These are phyloP conservation scores for Thamnophis sirtalis DNA, from an alignment of 2,113 vertebrate species.

Conservation along the genomic window DNA sequence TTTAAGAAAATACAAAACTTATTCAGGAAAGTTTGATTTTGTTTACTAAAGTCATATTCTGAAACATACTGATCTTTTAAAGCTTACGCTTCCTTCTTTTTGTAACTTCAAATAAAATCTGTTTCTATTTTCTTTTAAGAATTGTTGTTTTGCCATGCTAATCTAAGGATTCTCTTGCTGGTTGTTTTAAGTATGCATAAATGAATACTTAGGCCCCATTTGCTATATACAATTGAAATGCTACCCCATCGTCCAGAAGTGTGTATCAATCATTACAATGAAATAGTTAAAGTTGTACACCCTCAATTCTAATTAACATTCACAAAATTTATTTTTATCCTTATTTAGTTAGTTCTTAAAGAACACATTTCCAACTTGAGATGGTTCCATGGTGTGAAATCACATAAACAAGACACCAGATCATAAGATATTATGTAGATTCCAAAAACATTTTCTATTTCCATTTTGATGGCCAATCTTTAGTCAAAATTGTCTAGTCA, in stretches of 20 bases:
- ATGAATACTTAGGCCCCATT: neutral
- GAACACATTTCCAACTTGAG: neutral
- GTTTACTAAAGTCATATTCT: neutral
- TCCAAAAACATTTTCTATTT: neutral
- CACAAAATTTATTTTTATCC: neutral
- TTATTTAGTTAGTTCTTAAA: neutral
- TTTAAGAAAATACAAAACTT: neutral
- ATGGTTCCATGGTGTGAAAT: too few relatives aligned
- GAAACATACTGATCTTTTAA: neutral
- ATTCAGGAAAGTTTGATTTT: neutral
- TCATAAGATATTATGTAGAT: accelerated
- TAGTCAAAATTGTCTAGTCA: neutral
- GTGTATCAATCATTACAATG: neutral
- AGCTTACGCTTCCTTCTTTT: neutral
- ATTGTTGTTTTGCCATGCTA: neutral
- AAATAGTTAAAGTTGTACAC: neutral
- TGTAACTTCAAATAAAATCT: neutral
- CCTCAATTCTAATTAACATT: neutral
- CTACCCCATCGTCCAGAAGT: neutral
- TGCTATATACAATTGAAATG: neutral
- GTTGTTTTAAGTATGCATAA: neutral
- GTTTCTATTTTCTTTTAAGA: neutral
- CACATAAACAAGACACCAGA: too few relatives aligned
- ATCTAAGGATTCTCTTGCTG: neutral
- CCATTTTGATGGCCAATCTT: neutral